A percentile compares a stretch with the other conserved stretches of the same genome.
Conservation (phyloP, 2,113 vertebrate genomes). For the Chionodraco myersi region DNA sequence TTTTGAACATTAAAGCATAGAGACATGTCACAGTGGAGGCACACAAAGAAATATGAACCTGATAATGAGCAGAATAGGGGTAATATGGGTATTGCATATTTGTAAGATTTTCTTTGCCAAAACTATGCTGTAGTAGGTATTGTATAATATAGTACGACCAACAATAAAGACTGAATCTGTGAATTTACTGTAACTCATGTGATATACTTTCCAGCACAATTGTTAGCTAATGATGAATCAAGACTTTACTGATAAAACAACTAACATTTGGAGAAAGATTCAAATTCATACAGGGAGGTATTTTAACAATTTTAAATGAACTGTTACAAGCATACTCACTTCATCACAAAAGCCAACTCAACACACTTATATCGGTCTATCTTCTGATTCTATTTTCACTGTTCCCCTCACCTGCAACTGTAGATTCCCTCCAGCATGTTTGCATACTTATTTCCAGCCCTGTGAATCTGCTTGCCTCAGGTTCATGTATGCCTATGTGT, state of each 20-base stretch:
- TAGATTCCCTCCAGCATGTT: conserved; percentile 11
- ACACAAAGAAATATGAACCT: too few species aligned
- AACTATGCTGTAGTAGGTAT: too few species aligned
- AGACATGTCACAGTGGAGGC: too few species aligned
- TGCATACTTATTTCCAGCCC: conserved; percentile 25
- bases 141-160: too few species aligned
- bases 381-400: conserved; percentile 2
- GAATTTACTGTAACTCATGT: conserved; percentile 1
- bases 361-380: not conserved
- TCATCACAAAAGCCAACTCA: not conserved
- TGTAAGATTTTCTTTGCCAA: too few species aligned
- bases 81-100: too few species aligned
- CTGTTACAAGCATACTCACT: not conserved
- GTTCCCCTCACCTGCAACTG: not conserved
- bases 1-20: too few species aligned
- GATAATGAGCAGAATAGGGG: too few species aligned
- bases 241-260: not conserved
- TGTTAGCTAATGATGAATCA: not conserved
- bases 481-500: conserved; percentile 28
- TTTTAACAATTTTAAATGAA: too few species aligned
- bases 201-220: not conserved
- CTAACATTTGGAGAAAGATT: not conserved
- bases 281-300: not conserved
- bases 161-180: too few species aligned
- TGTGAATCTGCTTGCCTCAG: conserved; percentile 1